These are phyloP conservation scores for Calyptomena viridis DNA, from an alignment of 2,113 vertebrate genomes.

Conservation along the genomic window DNA sequence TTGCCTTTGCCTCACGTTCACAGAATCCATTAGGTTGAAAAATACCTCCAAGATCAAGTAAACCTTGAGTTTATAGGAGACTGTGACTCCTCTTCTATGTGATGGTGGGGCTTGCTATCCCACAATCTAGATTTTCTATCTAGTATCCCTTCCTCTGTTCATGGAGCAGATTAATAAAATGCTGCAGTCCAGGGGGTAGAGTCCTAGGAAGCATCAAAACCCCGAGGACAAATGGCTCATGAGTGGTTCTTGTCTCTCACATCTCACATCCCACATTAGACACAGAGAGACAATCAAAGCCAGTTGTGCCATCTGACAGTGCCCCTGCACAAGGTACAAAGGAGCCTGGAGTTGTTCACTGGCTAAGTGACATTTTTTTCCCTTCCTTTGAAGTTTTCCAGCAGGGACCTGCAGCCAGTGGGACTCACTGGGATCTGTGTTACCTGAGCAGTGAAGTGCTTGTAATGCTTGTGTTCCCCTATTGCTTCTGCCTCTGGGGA, in stretches of 20 bases:
- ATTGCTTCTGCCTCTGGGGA: background rate
- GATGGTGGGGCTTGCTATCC: background rate
- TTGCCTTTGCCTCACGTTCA: background rate
- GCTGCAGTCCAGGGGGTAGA: background rate
- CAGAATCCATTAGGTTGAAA: background rate
- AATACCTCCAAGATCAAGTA: background rate
- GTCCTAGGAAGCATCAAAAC: background rate
- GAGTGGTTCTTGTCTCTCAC: background rate
- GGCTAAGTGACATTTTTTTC: background rate
- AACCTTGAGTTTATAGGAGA: background rate
- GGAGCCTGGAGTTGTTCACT: background rate
- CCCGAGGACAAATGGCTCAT: background rate
- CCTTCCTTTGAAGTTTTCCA: background rate
- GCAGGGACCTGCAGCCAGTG: background rate
- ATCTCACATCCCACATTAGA: background rate
- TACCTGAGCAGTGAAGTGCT: background rate
- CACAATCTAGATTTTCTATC: background rate
- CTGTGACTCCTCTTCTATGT: background rate
- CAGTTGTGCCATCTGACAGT: background rate
- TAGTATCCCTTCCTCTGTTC: background rate
- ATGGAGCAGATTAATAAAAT: background rate
- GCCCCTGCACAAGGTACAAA: background rate
- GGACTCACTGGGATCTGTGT: background rate
- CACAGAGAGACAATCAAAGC: conserved; percentile 9
- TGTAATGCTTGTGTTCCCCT: background rate